phyloP scores from a whole-genome alignment of 2,113 vertebrate species.

The Ivindomyrus marchei region DNA sequence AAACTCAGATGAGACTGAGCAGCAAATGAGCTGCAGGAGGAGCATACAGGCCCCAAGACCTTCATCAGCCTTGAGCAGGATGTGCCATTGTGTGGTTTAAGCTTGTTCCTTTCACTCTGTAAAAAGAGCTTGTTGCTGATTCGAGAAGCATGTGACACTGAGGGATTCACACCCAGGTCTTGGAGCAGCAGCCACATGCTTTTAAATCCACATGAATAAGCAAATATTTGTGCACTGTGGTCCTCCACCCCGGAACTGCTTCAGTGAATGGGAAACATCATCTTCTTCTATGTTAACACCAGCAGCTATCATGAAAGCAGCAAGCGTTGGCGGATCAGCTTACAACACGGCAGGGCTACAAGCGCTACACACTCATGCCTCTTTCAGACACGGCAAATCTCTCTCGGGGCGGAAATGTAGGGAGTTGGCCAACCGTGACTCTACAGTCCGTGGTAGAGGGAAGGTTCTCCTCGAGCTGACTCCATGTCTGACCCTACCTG shows the following conservation, averaged over 20 bases:
- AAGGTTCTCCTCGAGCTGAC: background rate
- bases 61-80: background rate
- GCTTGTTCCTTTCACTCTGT: background rate
- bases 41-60: background rate
- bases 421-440: background rate
- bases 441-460: background rate
- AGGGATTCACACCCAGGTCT: background rate
- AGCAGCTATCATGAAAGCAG: background rate
- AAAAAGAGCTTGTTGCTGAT: background rate
- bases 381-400: background rate
- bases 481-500: slow-evolving; percentile 41
- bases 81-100: background rate
- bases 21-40: background rate
- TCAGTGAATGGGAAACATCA: background rate
- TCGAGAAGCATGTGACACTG: background rate
- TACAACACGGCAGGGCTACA: background rate
- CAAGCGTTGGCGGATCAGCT: background rate
- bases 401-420: background rate
- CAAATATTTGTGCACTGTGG: background rate
- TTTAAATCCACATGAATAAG: background rate
- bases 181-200: background rate
- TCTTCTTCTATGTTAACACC: background rate
- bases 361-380: background rate
- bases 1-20: background rate
- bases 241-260: background rate